Evolutionary conservation across 2,113 vertebrate species (phyloP).

Genomic region (Passerina amoena): DNA sequence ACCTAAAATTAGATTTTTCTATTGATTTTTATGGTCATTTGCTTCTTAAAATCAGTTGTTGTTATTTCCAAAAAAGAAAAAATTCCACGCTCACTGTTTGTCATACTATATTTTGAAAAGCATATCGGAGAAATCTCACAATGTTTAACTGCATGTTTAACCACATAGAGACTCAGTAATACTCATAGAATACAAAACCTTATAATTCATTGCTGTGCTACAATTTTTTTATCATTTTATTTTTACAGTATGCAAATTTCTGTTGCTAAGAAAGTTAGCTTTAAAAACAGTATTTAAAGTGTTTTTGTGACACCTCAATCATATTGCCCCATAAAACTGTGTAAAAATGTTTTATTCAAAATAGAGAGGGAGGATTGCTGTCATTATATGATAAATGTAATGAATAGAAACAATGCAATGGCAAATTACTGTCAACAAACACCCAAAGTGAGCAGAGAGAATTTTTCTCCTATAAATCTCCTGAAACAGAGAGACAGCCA

Average conservation of each 20-base stretch:
- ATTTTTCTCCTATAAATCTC: neutral
- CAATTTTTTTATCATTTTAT: neutral
- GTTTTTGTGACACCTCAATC: neutral
- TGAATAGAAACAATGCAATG: neutral
- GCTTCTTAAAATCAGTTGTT: neutral
- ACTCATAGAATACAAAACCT: neutral
- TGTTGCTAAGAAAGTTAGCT: neutral
- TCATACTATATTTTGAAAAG: neutral
- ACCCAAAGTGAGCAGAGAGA: neutral
- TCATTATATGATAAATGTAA: neutral
- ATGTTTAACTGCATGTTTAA: neutral
- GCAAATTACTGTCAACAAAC: neutral
- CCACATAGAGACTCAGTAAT: neutral
- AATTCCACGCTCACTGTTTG: neutral
- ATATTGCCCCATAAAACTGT: neutral
- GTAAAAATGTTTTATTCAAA: neutral
- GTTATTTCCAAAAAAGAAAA: neutral
- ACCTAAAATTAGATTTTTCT: neutral
- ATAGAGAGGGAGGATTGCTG: neutral
- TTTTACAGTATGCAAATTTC: neutral
- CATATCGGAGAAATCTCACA: neutral
- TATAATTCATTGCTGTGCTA: neutral
- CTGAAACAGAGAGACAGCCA: rapidly evolving
- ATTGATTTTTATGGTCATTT: neutral
- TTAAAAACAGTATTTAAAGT: neutral